Evolutionary conservation across 37 sponge, comb jelly and placozoan species (phyloP), one percentile per base, ranked within the genome.

Genomic region (Geodia barretti): DNA sequence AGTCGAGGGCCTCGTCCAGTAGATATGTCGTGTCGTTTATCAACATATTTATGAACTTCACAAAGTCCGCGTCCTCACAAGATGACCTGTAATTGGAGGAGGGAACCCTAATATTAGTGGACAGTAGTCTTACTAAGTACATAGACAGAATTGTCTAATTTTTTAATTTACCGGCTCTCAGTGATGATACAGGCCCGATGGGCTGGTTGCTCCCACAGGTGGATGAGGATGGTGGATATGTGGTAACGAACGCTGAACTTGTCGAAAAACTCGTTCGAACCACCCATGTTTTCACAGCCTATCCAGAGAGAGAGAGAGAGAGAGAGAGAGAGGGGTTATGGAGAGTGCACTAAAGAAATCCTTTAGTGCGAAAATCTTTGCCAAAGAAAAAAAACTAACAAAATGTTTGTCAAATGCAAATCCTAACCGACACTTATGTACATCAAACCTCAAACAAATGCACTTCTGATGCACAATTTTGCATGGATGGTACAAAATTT

Each of bases 1-100:
- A 60, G 63, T 95, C 96, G 58, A 98, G 83, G 25, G 88, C 73
- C 87, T 98, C 98, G 39, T 98, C 98, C 87, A 98, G 77, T 1
- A 98, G 88, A 70, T 89, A 96, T 24, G 98, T 98, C 4, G 98
- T 96, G 73, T 98, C 98, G 68, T 98, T 98, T 59, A 98, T 91
- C 38, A 98, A 75, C 92, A 96, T 91, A 82, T 98, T 98, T 29
- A 98, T 79, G 70, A 96, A 98, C 33, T 92, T 71, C 5, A 93
- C 73, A 59, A 93, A 95, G 62, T 71, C 39, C 0, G 93, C 78
- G 54, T 92, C 85, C 35, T 80, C 88, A 23, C 79, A 68, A 19
- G 61, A 74, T 41, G 74, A 74, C 60, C 80, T 83, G 36, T 38
- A 36, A 75, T 14, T 24, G n/a, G 47, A 83, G 62, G 29, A 19